Conservation (phyloP, 2,113 vertebrate species). For the Aleadryas rufinucha region DNA sequence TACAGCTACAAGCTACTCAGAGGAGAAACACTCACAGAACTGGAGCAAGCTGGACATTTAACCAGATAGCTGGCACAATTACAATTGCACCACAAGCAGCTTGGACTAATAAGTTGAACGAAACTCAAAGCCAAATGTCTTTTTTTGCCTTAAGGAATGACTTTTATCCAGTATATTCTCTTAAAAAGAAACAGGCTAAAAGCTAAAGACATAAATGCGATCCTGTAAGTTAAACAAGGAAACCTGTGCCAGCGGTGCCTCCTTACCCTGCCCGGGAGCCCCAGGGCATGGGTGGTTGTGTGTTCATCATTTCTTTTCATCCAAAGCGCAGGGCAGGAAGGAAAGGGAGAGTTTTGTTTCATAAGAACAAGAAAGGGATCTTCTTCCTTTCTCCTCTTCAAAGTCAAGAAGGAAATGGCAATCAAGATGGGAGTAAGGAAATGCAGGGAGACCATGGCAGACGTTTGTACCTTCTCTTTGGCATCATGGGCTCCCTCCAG, state of each 20-base stretch:
- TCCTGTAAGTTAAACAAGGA: background rate
- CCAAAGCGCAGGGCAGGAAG: background rate
- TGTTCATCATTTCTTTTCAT: background rate
- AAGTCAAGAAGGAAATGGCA: background rate
- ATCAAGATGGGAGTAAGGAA: background rate
- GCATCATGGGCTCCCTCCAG: background rate
- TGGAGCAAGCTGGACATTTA: background rate
- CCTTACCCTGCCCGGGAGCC: background rate
- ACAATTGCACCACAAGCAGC: slow-evolving; percentile 29
- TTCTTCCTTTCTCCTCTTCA: background rate
- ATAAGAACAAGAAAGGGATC: background rate
- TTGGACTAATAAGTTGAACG: slow-evolving; percentile 52
- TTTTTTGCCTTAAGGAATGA: slow-evolving; percentile 21
- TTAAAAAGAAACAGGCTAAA: slow-evolving; percentile 59
- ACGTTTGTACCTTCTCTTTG: background rate
- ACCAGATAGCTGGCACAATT: slow-evolving; percentile 21
- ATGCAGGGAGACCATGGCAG: accelerated
- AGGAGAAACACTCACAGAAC: slow-evolving; percentile 1
- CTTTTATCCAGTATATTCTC: slow-evolving; percentile 51
- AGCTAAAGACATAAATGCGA: slow-evolving; percentile 2
- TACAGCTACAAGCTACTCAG: background rate
- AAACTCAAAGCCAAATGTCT: slow-evolving; percentile 42
- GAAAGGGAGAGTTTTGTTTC: background rate
- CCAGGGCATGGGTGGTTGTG: background rate
- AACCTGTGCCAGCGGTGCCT: background rate